Evolutionary conservation across 2,797 vertebrate species (phyloP), one percentile per base, ranked within the genome.

Genomic region (Sebastes baramenuke): DNA sequence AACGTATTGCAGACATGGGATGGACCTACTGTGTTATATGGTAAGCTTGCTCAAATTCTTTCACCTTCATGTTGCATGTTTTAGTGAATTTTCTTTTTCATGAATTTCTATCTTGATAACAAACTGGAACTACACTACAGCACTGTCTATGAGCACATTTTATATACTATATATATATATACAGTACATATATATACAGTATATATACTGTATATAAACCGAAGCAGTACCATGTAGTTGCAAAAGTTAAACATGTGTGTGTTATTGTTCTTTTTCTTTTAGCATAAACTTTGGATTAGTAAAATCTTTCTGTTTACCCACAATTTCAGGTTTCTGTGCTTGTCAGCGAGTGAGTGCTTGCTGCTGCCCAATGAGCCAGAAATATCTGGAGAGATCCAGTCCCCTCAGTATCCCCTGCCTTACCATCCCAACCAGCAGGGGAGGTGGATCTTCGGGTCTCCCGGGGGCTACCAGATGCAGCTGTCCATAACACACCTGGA

Each of bases 401-500:
- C 96, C 30, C 96, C 96, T 67, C 95, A 93, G 5, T 91, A 86
- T 67, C 91, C 91, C 7, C 55, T 67, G n/a, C 73, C 86, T n/a
- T 90, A 89, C 75, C 67, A 24, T 20, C 66, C 72, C 5, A 77
- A 81, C 29, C 56, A 69, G 74, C 66, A 16, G 24, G 5, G 68
- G 34, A 42, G 27, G 22, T 97, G 97, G 96, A 77, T 96, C 49
- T 87, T 97, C 80, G 73, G 86, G 8, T 96, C 97, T 24, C 96
- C 96, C 0, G 69, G 64, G 0, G 97, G 97, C 54, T 96, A 95
- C 2, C 95, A 95, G 16, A 93, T 97, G 79, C 92, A 14, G 24
- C 92, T 97, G 72, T 96, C 95, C 74, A 97, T 97, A 91, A 96
- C 92, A 24, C 95, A 97, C 42, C 49, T 97, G 88, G 96, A 97